phyloP scores from a whole-genome alignment of 1,140 invertebrate species.

The Idris sp. region DNA sequence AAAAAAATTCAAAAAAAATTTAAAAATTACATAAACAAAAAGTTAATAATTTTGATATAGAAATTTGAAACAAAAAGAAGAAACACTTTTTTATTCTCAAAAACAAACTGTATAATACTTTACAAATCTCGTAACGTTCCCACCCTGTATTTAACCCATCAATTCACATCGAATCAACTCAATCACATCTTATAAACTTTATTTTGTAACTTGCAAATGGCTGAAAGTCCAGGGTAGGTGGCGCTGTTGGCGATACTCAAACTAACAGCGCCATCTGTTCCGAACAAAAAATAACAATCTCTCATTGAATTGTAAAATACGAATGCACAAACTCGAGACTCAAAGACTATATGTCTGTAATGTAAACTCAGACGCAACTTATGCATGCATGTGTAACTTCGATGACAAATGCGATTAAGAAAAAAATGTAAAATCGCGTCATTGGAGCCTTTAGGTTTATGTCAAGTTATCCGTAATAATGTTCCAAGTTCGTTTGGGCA shows the following conservation, averaged over 20 bases:
- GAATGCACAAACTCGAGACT: slow-evolving; percentile 52
- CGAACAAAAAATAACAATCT: slow-evolving; percentile 9
- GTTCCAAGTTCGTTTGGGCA: slow-evolving; percentile 39
- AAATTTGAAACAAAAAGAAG: no score
- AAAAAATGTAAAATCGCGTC: slow-evolving; percentile 3
- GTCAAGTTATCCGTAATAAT: slow-evolving; percentile 21
- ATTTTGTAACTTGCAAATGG: slow-evolving; percentile 3
- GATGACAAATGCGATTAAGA: slow-evolving; percentile 12
- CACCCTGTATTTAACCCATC: slow-evolving; percentile 32
- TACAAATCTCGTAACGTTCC: slow-evolving; percentile 8
- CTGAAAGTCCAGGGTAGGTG: neutral
- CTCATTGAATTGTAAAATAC: slow-evolving; percentile 37
- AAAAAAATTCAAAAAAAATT: no score
- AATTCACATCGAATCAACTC: slow-evolving; percentile 19
- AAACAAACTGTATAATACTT: slow-evolving; percentile 14
- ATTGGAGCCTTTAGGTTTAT: slow-evolving; percentile 33
- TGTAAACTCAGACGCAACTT: slow-evolving; percentile 43
- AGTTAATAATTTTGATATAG: no score
- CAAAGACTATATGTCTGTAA: slow-evolving; percentile 50
- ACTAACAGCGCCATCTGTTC: neutral
- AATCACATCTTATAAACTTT: slow-evolving; percentile 5
- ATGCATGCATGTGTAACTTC: slow-evolving; percentile 36
- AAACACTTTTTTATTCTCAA: neutral
- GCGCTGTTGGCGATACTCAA: no score
- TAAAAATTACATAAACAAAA: no score